Conservation (phyloP, 2,113 vertebrate genomes). For the Osmerus eperlanus region DNA sequence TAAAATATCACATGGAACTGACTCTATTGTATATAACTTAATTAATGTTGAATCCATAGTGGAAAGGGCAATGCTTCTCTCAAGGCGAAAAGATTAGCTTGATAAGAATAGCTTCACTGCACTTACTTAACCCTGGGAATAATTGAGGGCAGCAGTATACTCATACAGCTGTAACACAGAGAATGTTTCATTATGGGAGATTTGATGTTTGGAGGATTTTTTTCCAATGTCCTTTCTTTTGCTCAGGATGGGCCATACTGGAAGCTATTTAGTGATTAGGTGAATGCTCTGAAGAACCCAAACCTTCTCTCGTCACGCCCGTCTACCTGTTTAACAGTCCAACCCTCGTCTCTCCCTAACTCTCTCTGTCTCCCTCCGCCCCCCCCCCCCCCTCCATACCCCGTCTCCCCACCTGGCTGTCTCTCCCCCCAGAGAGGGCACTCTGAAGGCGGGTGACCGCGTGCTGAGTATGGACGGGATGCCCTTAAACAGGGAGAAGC, state of each 20-base stretch:
- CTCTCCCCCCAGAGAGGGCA: constrained; percentile 81
- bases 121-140: constrained; percentile 24
- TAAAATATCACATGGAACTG: neutral
- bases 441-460: constrained; percentile 89
- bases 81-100: constrained; percentile 29
- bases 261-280: neutral
- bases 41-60: constrained; percentile 45
- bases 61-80: constrained; percentile 52
- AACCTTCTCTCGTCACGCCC: constrained; percentile 44
- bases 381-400: neutral
- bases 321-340: constrained; percentile 30
- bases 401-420: neutral
- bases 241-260: neutral
- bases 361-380: constrained; percentile 3
- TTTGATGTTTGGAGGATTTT: constrained; percentile 30
- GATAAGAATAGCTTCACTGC: constrained; percentile 25
- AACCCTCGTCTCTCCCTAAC: neutral
- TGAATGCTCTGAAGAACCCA: constrained; percentile 8
- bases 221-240: constrained; percentile 48
- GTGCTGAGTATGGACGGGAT: constrained; percentile 89
- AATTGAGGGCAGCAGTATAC: neutral
- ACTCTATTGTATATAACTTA: neutral
- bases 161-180: constrained; percentile 30
- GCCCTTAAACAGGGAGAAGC: constrained; percentile 85
- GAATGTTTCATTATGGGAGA: constrained; percentile 50